Percentiles rank a stretch among this genome's conserved stretches.
Evolutionary conservation across 1,140 invertebrate genomes (phyloP).

Genomic region (Temnothorax curvispinosus): DNA sequence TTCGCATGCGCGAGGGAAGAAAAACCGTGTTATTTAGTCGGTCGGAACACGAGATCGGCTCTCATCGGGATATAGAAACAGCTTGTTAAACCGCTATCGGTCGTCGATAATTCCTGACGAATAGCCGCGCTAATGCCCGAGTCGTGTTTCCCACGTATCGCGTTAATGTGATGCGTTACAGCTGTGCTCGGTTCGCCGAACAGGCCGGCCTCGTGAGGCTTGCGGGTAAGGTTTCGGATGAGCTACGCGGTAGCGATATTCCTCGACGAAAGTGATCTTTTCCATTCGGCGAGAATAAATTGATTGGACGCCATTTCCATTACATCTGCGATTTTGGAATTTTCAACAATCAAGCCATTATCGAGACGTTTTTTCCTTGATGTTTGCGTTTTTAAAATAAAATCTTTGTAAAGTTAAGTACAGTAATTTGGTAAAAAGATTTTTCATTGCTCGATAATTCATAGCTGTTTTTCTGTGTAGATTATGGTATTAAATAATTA

Average conservation of each 20-base stretch:
- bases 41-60: not conserved
- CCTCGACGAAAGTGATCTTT: not conserved
- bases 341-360: not conserved
- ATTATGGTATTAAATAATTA: not conserved
- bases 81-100: slow-evolving; percentile 66
- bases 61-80: slow-evolving; percentile 11
- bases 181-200: slow-evolving; percentile 48
- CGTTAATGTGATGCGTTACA: slow-evolving; percentile 51
- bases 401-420: not conserved
- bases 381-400: not conserved
- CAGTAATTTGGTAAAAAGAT: not conserved
- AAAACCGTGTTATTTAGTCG: slow-evolving; percentile 40
- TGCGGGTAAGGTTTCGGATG: not conserved
- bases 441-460: not conserved
- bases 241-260: not conserved
- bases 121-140: slow-evolving; percentile 47
- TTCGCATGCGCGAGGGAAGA: not conserved
- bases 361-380: not conserved
- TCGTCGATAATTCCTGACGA: slow-evolving; percentile 63
- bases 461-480: not conserved
- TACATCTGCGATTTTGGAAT: not conserved
- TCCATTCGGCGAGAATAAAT: not conserved
- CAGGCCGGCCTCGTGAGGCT: not conserved
- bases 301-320: not conserved
- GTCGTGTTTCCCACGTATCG: slow-evolving; percentile 25